Evolutionary conservation across 2,113 vertebrate genomes (phyloP).

Genomic region (Macquaria ambigua): DNA sequence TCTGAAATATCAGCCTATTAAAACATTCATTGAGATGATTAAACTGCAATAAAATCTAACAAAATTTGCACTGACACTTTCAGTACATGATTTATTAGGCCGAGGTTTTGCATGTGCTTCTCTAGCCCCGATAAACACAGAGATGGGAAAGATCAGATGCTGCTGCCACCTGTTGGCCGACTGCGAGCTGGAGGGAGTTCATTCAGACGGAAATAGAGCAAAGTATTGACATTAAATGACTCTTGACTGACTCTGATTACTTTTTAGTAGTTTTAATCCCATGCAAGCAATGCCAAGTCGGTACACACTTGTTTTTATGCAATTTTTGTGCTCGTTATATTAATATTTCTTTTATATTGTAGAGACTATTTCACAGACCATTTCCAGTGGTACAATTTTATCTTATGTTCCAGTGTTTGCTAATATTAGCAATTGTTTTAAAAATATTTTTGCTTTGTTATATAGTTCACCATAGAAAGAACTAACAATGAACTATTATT

Average conservation of each 20-base stretch:
- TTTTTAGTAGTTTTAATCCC: not conserved
- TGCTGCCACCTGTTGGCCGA: constrained; percentile 77
- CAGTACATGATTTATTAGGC: constrained; percentile 75
- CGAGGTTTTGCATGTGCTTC: constrained; percentile 32
- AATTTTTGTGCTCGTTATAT: not conserved
- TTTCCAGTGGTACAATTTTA: not conserved
- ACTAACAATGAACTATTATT: not conserved
- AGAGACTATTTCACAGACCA: not conserved
- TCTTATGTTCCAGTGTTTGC: not conserved
- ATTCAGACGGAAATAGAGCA: not conserved
- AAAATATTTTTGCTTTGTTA: not conserved
- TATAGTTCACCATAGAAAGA: not conserved
- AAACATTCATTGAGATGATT: constrained; percentile 84
- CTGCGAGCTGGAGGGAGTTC: not conserved
- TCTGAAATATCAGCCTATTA: constrained; percentile 83
- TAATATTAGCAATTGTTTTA: not conserved
- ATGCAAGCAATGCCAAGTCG: not conserved
- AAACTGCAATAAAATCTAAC: constrained; percentile 82
- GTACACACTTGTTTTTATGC: not conserved
- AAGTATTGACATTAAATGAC: not conserved
- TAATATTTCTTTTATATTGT: not conserved
- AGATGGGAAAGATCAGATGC: constrained; percentile 50
- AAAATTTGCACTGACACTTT: constrained; percentile 79
- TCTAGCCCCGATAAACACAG: constrained; percentile 16
- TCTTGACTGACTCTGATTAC: not conserved